Evolutionary conservation across 2,113 vertebrate species (phyloP).

Genomic region (Sinocyclocheilus grahami): DNA sequence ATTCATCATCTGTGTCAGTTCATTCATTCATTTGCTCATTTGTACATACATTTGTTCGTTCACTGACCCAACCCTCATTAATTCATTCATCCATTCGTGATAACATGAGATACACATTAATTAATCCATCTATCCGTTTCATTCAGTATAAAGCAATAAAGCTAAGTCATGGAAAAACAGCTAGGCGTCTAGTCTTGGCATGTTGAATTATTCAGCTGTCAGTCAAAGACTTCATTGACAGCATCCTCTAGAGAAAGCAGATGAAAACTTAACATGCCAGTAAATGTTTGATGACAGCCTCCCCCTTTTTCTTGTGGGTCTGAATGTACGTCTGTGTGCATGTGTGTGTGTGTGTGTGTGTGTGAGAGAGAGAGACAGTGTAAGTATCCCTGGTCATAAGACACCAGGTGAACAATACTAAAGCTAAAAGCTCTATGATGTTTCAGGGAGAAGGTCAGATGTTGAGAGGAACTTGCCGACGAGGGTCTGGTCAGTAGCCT

Average conservation of each 20-base stretch:
- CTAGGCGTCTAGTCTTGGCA: neutral
- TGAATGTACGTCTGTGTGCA: neutral
- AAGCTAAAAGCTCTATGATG: neutral
- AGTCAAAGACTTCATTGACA: neutral
- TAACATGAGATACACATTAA: neutral
- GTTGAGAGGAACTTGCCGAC: constrained; percentile 79
- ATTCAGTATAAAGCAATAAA: neutral
- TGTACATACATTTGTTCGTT: neutral
- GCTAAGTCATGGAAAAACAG: neutral
- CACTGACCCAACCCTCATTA: neutral
- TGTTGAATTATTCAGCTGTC: constrained; percentile 37
- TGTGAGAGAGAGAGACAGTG: neutral
- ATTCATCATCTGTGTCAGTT: too few species aligned
- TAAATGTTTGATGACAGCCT: constrained; percentile 39
- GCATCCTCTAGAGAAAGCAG: neutral
- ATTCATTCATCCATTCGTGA: neutral
- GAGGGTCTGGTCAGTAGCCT: constrained; percentile 94
- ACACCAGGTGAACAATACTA: neutral
- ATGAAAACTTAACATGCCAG: constrained; percentile 19
- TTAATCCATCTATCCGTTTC: neutral
- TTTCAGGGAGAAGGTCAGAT: neutral
- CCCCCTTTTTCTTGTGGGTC: neutral
- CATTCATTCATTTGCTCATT: neutral
- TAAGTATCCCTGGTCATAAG: neutral
- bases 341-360: neutral